Evolutionary conservation across 2,888 invertebrate species (phyloP), one percentile per base, ranked within the genome.

Genomic region (Brachylomia viminalis): DNA sequence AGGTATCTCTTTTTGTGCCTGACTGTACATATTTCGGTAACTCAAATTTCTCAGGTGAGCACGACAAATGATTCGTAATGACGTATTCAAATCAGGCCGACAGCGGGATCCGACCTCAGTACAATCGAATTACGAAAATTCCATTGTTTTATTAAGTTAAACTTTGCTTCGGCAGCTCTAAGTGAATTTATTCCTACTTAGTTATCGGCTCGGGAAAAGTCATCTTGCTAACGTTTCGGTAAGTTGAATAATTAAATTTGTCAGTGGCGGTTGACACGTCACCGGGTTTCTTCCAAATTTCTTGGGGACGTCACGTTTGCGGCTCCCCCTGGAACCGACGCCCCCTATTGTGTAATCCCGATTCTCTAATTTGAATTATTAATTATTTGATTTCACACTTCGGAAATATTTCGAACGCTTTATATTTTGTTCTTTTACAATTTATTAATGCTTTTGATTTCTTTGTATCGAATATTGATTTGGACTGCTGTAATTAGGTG

Each of bases 181-280:
- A 96, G 94, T 96, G 96, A 96, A 96, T 96, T 96, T 96, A 95
- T 96, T 95, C 95, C 94, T 96, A 96, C 95, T 96, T 95, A 96
- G 96, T 96, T 96, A 96, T 95, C 94, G 95, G 94, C 93, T 93
- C 93, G 92, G 92, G 94, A 95, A 95, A 95, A 96, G 95, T 96
- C 95, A 95, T 96, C 95, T 94, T 94, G 94, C 93, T 96, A 96
- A 96, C 96, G 95, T 96, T 96, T 95, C 95, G 93, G 94, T 95
- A 95, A 96, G 95, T 95, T 95, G 95, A 96, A 96, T 96, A 96
- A 96, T 96, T 95, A 93, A 95, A 96, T 96, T 96, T 96, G 96
- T 96, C 96, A 95, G 90, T 90, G 90, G 94, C 93, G 95, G 95
- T 95, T 97, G 96, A 95, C 96, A 94, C 94, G 94, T 93, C 94